Evolutionary conservation across 2,797 vertebrate species (phyloP).

Genomic region (Garrulus glandarius): DNA sequence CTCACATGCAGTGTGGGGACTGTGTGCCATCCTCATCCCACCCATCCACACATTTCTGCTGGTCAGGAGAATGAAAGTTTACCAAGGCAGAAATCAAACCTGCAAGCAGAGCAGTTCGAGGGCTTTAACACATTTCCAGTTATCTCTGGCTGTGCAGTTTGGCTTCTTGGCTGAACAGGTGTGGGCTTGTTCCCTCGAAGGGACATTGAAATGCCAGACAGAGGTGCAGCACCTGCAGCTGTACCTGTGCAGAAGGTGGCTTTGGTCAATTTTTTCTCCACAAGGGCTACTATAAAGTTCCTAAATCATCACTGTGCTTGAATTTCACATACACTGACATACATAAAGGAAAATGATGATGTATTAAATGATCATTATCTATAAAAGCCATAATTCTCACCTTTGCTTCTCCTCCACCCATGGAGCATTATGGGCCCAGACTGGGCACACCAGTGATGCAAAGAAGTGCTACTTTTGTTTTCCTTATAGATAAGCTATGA

Average conservation of each 20-base stretch:
- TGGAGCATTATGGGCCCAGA: fast-evolving
- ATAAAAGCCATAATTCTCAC: not conserved
- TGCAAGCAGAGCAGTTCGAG: not conserved
- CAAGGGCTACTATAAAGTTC: not conserved
- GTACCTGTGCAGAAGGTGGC: not conserved
- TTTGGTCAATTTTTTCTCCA: not conserved
- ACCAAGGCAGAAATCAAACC: not conserved
- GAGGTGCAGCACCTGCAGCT: not conserved
- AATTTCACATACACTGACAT: not conserved
- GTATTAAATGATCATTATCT: not conserved
- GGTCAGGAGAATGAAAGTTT: not conserved
- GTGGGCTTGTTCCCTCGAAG: not conserved
- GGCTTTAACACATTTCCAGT: not conserved
- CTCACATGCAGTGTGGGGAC: not conserved
- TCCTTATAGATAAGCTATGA: not conserved
- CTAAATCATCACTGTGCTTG: not conserved
- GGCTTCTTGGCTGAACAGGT: not conserved
- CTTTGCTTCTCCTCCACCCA: not conserved
- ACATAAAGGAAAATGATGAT: not conserved
- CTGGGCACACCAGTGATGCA: not conserved
- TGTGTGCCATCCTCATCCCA: not conserved
- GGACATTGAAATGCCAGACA: not conserved
- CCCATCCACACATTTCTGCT: not conserved
- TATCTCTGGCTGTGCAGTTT: not conserved
- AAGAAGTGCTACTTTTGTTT: not conserved